Evolutionary conservation across 2,797 vertebrate species (phyloP).

Genomic region (Kryptolebias ocellatus): DNA sequence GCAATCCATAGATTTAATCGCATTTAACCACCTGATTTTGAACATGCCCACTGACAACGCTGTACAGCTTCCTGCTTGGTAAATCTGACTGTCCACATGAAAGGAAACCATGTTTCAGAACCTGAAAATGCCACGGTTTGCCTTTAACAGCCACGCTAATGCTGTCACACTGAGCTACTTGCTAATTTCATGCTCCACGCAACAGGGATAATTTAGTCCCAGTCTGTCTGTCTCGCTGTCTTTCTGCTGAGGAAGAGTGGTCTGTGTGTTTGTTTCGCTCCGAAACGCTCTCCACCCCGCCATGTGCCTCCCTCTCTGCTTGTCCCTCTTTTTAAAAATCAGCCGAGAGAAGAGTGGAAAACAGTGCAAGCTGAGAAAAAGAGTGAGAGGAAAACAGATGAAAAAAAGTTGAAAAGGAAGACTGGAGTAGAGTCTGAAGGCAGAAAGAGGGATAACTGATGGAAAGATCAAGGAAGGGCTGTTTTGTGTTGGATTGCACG

Average conservation of each 20-base stretch:
- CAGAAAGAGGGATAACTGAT: slow-evolving; percentile 29
- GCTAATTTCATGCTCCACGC: slow-evolving; percentile 79
- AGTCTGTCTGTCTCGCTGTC: slow-evolving; percentile 56
- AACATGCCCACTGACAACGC: slow-evolving; percentile 30
- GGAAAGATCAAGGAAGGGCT: slow-evolving; percentile 31
- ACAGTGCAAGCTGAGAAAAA: background rate
- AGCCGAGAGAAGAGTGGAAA: slow-evolving; percentile 22
- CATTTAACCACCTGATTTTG: slow-evolving; percentile 12
- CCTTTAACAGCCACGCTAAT: slow-evolving; percentile 76
- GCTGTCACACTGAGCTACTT: slow-evolving; percentile 77
- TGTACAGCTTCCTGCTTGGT: slow-evolving; percentile 41
- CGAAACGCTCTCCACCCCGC: slow-evolving; percentile 23
- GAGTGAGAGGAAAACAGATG: slow-evolving; percentile 1
- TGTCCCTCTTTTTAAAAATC: slow-evolving; percentile 23
- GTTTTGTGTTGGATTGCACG: slow-evolving; percentile 53
- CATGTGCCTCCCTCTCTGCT: slow-evolving; percentile 11
- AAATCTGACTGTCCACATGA: slow-evolving; percentile 27
- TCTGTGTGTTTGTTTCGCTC: slow-evolving; percentile 29
- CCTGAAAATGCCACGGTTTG: slow-evolving; percentile 64
- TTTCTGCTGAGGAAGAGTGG: slow-evolving; percentile 31
- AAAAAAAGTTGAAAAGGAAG: background rate
- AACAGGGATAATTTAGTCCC: slow-evolving; percentile 76
- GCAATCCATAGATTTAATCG: slow-evolving; percentile 21
- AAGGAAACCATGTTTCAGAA: slow-evolving; percentile 55
- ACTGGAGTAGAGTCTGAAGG: slow-evolving; percentile 4